Conservation (phyloP, 2,797 vertebrate genomes). For the Gobionotothen gibberifrons region DNA sequence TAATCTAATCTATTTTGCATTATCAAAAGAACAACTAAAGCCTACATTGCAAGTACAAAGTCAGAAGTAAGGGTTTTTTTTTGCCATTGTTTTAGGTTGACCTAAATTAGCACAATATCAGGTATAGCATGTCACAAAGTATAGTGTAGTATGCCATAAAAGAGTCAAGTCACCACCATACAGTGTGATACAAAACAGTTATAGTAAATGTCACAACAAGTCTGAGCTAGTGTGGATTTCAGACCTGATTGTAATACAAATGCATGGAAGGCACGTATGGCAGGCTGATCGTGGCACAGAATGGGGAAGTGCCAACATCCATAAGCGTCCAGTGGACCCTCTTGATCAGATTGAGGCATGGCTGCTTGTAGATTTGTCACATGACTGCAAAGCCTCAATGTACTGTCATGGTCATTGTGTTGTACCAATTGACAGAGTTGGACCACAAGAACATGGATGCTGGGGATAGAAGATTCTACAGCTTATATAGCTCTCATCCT, state of each 20-base stretch:
- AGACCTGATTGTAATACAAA: neutral
- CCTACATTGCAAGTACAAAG: too few relatives aligned
- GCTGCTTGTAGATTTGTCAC: conserved; percentile 22
- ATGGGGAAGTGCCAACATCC: neutral
- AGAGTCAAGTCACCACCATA: too few relatives aligned
- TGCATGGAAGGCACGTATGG: too few relatives aligned
- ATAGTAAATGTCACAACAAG: too few relatives aligned
- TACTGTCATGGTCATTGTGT: conserved; percentile 18
- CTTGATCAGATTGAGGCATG: neutral
- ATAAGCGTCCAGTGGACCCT: neutral
- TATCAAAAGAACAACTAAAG: neutral
- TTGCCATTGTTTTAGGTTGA: neutral
- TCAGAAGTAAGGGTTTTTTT: neutral
- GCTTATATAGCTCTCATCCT: conserved; percentile 26
- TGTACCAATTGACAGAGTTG: conserved; percentile 16
- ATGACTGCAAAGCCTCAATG: conserved; percentile 1
- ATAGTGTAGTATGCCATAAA: too few relatives aligned
- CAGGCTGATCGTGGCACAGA: neutral
- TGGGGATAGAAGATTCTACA: conserved; percentile 17
- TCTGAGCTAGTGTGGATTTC: neutral
- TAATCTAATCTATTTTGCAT: neutral
- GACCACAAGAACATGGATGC: conserved; percentile 16
- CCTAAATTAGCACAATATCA: neutral
- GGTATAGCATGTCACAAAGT: too few relatives aligned
- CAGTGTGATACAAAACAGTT: too few relatives aligned